A percentile compares a stretch with the other conserved stretches of the same genome.
phyloP scores from a whole-genome alignment of 2,797 vertebrate species.

The Dendrocincla fuliginosa region DNA sequence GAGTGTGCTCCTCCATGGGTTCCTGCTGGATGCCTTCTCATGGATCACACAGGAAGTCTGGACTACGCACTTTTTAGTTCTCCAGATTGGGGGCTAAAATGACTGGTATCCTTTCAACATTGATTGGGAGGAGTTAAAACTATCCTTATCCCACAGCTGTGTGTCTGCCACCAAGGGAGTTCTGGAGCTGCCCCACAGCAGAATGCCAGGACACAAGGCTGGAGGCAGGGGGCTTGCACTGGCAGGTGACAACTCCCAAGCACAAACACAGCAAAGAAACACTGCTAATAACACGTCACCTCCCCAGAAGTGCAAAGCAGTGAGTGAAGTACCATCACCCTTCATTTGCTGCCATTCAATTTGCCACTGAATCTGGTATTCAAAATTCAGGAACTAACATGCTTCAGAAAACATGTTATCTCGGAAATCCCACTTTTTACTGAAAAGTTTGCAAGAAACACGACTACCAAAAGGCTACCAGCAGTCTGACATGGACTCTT shows the following conservation, averaged over 20 bases:
- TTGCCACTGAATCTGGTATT: not conserved
- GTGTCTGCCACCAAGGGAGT: not conserved
- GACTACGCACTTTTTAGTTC: not conserved
- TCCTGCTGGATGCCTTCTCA: not conserved
- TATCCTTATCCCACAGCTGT: not conserved
- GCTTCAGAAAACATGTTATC: not conserved
- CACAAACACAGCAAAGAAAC: fast-evolving
- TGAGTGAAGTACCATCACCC: not conserved
- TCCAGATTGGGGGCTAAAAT: not conserved
- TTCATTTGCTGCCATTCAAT: not conserved
- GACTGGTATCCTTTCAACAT: not conserved
- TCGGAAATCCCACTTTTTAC: not conserved
- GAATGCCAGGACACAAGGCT: not conserved
- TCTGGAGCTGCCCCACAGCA: not conserved
- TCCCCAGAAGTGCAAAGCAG: not conserved
- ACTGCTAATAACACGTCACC: not conserved
- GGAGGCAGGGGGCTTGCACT: not conserved
- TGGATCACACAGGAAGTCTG: not conserved
- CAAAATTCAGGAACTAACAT: not conserved
- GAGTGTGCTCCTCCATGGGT: fast-evolving
- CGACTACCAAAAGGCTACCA: not conserved
- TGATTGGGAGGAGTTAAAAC: not conserved
- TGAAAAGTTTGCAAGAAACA: not conserved
- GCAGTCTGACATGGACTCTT: not conserved
- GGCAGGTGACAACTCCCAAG: not conserved